Base-by-base conservation (phyloP, 2,797 vertebrate species). In the Urosaurus nigricauda region DNA sequence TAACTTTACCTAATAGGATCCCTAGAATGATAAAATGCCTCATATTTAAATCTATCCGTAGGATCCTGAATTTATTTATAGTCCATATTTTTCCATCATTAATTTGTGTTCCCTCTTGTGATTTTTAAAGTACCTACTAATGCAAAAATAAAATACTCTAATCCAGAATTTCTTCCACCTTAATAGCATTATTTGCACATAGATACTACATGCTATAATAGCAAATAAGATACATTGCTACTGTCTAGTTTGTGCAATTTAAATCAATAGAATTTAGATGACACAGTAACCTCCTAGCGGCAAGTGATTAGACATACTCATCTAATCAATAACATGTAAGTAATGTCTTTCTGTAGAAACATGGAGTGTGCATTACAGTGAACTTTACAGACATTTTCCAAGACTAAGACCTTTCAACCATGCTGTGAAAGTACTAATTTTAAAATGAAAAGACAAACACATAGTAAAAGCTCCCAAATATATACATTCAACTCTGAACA, bases 241-340 rank as follows among this genome's bases (percentile, higher is more conserved):
- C 91, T 95, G 85, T 95, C 91, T 92, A 88, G 87, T 35, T 73
- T 91, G 88, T 74, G 92, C 86, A 90, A 71, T 81, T 90, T 83
- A 91, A 97, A 97, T 97, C 95, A 96, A 96, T 96, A 90, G 63
- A 90, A 89, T 96, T 95, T 95, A 95, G 93, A 95, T 94, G 95
- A 92, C 90, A 95, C 93, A 75, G 91, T 89, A 93, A 89, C 90
- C 91, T 95, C 95, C 92, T 91, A 92, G 93, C 93, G 83, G 87
- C 32, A 83, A 89, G 88, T 70, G 95, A 92, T 95, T 96, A 96
- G 96, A 96, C 88, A 89, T 12, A 93, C 89, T 92, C 79, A 56
- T n/a, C 83, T 94, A 95, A 97, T 97, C 96, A 95, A 96, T 97
- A 96, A 88, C 86, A 94, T 93, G 58, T 24, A 89, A 92, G 3